A percentile compares a stretch with the other conserved stretches of the same genome.
Evolutionary conservation across 2,113 vertebrate species (phyloP).

Genomic region (Notiomystis cincta): DNA sequence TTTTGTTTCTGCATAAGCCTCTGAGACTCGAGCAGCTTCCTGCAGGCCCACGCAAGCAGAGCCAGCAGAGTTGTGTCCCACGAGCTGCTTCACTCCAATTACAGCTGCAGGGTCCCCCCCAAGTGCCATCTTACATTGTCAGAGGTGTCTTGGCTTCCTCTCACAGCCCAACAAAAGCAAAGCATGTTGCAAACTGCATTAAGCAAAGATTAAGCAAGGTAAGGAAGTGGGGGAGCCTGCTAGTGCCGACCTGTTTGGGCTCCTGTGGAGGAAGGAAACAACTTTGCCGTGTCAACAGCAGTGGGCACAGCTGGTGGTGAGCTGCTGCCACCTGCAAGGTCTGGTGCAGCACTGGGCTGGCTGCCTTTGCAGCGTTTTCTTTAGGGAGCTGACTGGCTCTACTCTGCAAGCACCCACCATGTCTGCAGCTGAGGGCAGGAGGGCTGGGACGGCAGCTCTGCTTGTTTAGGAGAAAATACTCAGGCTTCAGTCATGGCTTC

Average conservation of each 20-base stretch:
- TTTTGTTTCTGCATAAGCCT: neutral
- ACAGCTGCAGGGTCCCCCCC: neutral
- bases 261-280: neutral
- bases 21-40: neutral
- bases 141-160: neutral
- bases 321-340: neutral
- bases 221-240: neutral
- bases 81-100: neutral
- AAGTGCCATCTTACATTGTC: accelerated
- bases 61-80: neutral
- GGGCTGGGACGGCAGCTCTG: neutral
- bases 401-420: neutral
- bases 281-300: neutral
- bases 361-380: neutral
- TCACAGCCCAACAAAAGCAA: neutral
- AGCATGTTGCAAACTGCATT: neutral
- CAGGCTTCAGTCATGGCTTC: neutral
- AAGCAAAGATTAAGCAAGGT: neutral
- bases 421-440: neutral
- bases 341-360: neutral
- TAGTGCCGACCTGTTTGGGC: neutral
- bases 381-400: neutral
- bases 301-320: neutral
- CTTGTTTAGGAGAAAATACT: neutral
- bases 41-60: neutral